Evolutionary conservation across 2,888 invertebrate genomes (phyloP).

Genomic region (Cynaeus angustus): DNA sequence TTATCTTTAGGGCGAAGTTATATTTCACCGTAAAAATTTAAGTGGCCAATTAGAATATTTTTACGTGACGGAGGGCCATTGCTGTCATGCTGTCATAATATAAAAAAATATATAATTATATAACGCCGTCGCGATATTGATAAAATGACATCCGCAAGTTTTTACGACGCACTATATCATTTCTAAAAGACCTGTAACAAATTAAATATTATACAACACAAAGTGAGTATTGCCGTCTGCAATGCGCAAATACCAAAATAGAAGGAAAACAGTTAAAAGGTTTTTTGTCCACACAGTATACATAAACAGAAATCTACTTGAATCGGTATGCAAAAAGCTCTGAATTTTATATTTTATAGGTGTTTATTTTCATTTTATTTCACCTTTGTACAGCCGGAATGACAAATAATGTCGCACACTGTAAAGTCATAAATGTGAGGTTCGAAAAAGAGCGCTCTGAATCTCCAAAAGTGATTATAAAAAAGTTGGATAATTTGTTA

Average conservation of each 20-base stretch:
- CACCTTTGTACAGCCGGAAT: too few relatives aligned
- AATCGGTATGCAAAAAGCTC: too few relatives aligned
- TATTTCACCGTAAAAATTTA: slow-evolving; percentile 6
- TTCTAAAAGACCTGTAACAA: background rate
- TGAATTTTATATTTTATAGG: too few relatives aligned
- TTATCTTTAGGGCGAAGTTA: slow-evolving; percentile 7
- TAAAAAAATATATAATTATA: background rate
- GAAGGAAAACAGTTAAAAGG: too few relatives aligned
- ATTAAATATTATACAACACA: background rate
- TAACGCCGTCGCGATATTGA: background rate
- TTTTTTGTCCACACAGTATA: too few relatives aligned
- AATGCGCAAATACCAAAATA: background rate
- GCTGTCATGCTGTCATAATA: background rate
- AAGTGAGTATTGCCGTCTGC: background rate
- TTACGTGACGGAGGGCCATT: background rate
- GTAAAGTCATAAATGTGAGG: too few relatives aligned
- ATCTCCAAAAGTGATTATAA: too few relatives aligned
- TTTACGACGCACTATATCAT: background rate
- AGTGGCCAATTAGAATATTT: slow-evolving; percentile 1
- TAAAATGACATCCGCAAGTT: background rate
- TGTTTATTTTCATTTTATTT: too few relatives aligned
- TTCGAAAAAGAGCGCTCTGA: too few relatives aligned
- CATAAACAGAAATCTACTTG: too few relatives aligned
- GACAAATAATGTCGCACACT: too few relatives aligned
- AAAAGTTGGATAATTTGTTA: too few relatives aligned